Base-by-base conservation (phyloP, 1,140 invertebrate genomes). In the Aphelenchoides fujianensis region DNA sequence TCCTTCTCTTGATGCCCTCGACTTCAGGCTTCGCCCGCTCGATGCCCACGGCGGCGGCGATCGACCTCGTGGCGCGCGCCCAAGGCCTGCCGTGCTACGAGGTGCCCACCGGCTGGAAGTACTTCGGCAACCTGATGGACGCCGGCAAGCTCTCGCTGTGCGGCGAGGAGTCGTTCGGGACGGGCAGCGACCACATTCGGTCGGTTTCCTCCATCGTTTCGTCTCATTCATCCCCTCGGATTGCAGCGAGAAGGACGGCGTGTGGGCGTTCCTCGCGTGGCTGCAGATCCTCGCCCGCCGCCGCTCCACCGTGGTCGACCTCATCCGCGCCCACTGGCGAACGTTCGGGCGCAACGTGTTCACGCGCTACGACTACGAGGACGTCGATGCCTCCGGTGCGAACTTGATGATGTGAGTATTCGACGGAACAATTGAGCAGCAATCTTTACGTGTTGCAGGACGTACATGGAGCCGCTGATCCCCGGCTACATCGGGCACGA, bases 121-220 rank as follows among this genome's bases (percentile, higher is more conserved):
- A 92, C 86, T 95, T 93, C 88, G 96, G 96, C 48, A 98, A 98
- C 87, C 87, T 99, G 35, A 97, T 99, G 95, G 97, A 99, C 88
- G 93, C 92, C 32, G 92, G 91, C 27, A 88, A 90, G 55, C 84
- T 98, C 28, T 97, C 93, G 0, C 86, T 99, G 3, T 99, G 97
- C 86, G 97, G 97, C 1, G 97, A 99, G 87, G 97, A 99, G 87
- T 97, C 94, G 86, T 99, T 99, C 87, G 96, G 95, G 16, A 89
- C 88, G 32, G 89, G 89, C 27, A 89, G 88, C 23, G 88, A 89
- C 80, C 88, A 89, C 74, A 89, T 89, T 70, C 83, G n/a, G n/a
- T n/a, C n/a, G n/a, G n/a, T n/a, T n/a, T n/a, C n/a, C n/a, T n/a
- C n/a, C n/a, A n/a, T n/a, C n/a, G n/a, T n/a, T n/a, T n/a, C n/a